Evolutionary conservation across 2,113 vertebrate species (phyloP).

Genomic region (Sceloporus tristichus): DNA sequence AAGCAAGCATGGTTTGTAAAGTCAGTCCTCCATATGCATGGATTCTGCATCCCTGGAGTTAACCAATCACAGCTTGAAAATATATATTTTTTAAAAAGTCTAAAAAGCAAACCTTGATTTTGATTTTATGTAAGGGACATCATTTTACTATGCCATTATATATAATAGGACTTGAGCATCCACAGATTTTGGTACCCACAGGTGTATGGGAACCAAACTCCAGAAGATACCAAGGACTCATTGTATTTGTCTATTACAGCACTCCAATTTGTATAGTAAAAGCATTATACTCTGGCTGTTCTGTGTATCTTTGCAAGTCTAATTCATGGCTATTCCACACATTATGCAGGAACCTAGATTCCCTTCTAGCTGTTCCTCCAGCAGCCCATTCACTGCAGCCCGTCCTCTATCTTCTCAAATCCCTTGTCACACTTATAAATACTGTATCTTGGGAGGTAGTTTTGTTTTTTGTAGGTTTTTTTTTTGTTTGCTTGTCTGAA

Average conservation of each 20-base stretch:
- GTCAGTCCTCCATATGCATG: not conserved
- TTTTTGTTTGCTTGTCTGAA: not conserved
- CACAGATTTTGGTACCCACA: too few relatives aligned
- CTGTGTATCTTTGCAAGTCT: not conserved
- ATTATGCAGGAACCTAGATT: conserved; percentile 1
- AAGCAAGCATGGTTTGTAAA: too few relatives aligned
- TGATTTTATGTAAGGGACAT: too few relatives aligned
- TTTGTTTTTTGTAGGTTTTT: too few relatives aligned
- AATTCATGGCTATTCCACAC: not conserved
- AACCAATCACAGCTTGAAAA: too few relatives aligned
- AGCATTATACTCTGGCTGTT: not conserved
- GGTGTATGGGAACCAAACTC: too few relatives aligned
- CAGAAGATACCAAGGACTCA: not conserved
- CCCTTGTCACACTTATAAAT: not conserved
- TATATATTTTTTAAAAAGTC: too few relatives aligned
- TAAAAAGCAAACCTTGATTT: too few relatives aligned
- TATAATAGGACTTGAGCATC: too few relatives aligned
- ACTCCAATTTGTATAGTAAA: not conserved
- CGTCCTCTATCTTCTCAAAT: not conserved
- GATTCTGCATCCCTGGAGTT: not conserved
- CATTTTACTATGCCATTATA: too few relatives aligned
- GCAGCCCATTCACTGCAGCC: not conserved
- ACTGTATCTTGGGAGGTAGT: too few relatives aligned
- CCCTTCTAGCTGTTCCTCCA: not conserved
- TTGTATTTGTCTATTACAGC: not conserved